Conservation (phyloP, 2,797 vertebrate genomes). For the Bradypodion ventrale region DNA sequence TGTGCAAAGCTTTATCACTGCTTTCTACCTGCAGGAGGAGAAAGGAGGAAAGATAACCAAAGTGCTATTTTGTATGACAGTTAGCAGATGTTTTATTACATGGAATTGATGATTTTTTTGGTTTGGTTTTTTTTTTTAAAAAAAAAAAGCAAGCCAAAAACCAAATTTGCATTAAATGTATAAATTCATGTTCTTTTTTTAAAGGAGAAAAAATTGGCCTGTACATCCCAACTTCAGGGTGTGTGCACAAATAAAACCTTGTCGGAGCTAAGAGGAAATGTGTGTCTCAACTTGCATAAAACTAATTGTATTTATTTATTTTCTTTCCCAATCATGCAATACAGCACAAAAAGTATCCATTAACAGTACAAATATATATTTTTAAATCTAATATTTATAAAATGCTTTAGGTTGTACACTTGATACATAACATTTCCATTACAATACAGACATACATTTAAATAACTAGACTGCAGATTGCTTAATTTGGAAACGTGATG, state of each 20-base stretch:
- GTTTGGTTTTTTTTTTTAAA: neutral
- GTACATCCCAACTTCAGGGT: constrained; percentile 39
- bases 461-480: neutral
- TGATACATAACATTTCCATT: neutral
- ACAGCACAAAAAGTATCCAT: too few species aligned
- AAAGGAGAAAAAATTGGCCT: constrained; percentile 51
- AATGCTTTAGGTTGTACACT: neutral
- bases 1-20: constrained; percentile 36
- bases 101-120: constrained; percentile 31
- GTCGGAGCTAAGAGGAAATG: constrained; percentile 61
- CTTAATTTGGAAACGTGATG: neutral
- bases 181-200: constrained; percentile 52
- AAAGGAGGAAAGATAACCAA: constrained; percentile 31
- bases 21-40: constrained; percentile 41
- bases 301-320: constrained; percentile 1
- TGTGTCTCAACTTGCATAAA: constrained; percentile 62
- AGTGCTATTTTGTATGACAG: constrained; percentile 56
- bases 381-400: constrained; percentile 1
- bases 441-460: neutral
- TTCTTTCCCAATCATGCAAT: neutral
- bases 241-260: constrained; percentile 65
- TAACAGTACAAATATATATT: neutral
- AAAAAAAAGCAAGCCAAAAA: constrained; percentile 3
- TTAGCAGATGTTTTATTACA: constrained; percentile 58
- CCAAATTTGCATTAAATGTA: constrained; percentile 44